Conservation (phyloP, 1,140 invertebrate species). For the Drosophila nigrodunni region DNA sequence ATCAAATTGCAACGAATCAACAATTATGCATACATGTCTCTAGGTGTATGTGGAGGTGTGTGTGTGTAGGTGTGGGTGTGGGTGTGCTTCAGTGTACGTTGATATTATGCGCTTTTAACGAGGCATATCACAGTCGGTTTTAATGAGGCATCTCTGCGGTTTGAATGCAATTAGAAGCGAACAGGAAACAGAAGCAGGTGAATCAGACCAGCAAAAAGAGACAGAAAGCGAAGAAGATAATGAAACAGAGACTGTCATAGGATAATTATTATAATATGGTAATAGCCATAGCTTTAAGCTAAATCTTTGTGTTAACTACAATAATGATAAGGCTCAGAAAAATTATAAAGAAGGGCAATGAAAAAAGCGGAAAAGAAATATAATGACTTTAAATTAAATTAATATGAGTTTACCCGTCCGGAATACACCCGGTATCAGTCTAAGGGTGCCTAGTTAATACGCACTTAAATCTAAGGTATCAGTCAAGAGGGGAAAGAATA, state of each 20-base stretch:
- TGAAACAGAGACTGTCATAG: not conserved
- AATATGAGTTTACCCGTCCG: no score
- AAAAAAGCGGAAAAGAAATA: no score
- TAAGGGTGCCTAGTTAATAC: no score
- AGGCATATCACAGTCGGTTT: constrained; percentile 56
- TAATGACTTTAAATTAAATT: no score
- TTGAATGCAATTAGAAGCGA: constrained; percentile 57
- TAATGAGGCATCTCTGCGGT: constrained; percentile 56
- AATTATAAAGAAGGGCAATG: not conserved
- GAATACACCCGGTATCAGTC: no score
- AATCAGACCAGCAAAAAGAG: not conserved
- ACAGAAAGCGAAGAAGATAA: not conserved
- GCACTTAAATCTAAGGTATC: no score
- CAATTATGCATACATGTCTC: constrained; percentile 38
- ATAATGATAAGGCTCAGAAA: not conserved
- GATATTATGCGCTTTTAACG: constrained; percentile 51
- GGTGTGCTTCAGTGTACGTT: constrained; percentile 10
- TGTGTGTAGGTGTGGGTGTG: constrained; percentile 21
- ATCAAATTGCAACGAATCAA: constrained; percentile 51
- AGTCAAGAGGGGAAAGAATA: no score
- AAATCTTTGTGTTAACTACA: not conserved
- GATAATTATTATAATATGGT: constrained; percentile 8
- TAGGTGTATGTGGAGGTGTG: not conserved
- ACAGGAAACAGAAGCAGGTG: not conserved
- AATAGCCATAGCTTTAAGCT: not conserved